These are phyloP conservation scores for Thryonomys swinderianus DNA, from an alignment of 2,113 vertebrate species.

Conservation along the genomic window DNA sequence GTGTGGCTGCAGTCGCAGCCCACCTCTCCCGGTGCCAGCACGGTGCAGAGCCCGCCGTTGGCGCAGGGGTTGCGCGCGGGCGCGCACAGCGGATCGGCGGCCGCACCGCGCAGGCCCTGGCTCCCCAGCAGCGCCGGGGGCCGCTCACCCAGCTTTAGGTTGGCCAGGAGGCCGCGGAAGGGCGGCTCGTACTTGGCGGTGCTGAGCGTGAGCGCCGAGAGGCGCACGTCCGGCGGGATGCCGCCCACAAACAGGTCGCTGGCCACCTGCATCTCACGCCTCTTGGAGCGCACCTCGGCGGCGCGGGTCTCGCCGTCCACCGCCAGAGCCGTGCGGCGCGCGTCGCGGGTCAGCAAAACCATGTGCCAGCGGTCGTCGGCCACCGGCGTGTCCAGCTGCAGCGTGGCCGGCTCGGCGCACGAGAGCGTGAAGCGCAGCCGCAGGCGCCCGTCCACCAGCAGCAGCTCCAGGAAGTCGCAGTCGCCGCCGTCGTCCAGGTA, in stretches of 20 bases:
- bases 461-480: slow-evolving; percentile 97
- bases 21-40: slow-evolving; percentile 90
- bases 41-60: slow-evolving; percentile 92
- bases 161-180: slow-evolving; percentile 92
- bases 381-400: slow-evolving; percentile 90
- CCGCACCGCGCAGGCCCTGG: slow-evolving; percentile 93
- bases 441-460: slow-evolving; percentile 91
- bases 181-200: slow-evolving; percentile 96
- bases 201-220: slow-evolving; percentile 95
- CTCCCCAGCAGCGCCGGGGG: slow-evolving; percentile 91
- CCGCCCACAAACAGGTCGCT: slow-evolving; percentile 96
- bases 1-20: slow-evolving; percentile 94
- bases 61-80: slow-evolving; percentile 91
- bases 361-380: slow-evolving; percentile 95
- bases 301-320: slow-evolving; percentile 93
- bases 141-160: slow-evolving; percentile 92
- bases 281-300: slow-evolving; percentile 93
- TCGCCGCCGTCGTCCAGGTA: slow-evolving; percentile 96
- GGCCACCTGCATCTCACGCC: slow-evolving; percentile 93
- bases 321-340: slow-evolving; percentile 89
- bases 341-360: slow-evolving; percentile 90
- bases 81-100: slow-evolving; percentile 92
- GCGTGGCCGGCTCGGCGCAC: slow-evolving; percentile 92
- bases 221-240: slow-evolving; percentile 95
- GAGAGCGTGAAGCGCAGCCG: slow-evolving; percentile 95